Base-by-base conservation (phyloP, 1,140 invertebrate species). In the Drosophila eugracilis region DNA sequence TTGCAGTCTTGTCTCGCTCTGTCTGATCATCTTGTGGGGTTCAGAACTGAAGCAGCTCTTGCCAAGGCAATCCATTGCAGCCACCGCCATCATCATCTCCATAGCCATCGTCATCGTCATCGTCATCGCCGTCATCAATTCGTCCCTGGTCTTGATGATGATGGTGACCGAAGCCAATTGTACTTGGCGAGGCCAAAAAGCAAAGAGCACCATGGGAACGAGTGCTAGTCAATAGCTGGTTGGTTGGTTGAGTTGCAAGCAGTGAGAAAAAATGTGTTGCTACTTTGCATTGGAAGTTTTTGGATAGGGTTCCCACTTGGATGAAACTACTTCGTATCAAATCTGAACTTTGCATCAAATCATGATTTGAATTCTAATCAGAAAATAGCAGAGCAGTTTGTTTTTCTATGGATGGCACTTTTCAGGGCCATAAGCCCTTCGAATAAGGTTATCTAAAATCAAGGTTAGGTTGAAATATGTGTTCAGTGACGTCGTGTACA, bases 1-100 rank as follows among this genome's bases (percentile, higher is more conserved):
- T 30, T 65, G 55, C 55, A 60, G 21, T 36, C 41, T 30, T 24
- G 4, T 21, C n/a, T n/a, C n/a, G 15, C 59, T 15, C 28, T 21
- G 17, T n/a, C 60, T 17, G 63, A 69, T 69, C 65, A 67, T 67
- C 65, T 53, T 53, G 36, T 34, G 62, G 37, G 63, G n/a, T 34
- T 69, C 39, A 44, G 22, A 42, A 53, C 41, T 69, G 62, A 53
- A 69, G 62, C 47, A 67, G 22, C 65, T 67, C 48, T 69, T 52
- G 37, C 45, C 62, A 34, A 34, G 60, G 62, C 65, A 69, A 69
- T 69, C 65, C 65, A 67, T 67, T 67, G 65, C 44, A 65, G 63
- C 21, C 42, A 7, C 42, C 39, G 22, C 7, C 39, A 36, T 39
- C 36, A 9, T 39, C 36, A 14, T 28, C 52, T n/a, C n/a, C n/a